Evolutionary conservation across 2,888 invertebrate genomes (phyloP).

Genomic region (Trimorus sp.): DNA sequence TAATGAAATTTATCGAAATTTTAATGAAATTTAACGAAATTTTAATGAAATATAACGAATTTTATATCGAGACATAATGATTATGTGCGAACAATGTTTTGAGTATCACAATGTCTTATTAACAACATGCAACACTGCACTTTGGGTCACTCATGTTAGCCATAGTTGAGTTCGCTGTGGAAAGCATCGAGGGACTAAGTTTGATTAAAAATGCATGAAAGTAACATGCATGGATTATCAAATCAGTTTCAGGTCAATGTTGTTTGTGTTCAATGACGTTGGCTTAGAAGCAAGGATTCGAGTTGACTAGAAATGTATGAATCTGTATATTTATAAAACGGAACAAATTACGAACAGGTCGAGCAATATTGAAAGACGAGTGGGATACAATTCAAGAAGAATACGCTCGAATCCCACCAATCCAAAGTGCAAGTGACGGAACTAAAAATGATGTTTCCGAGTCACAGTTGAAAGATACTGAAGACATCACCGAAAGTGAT

Average conservation of each 20-base stretch:
- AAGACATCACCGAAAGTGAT: not conserved
- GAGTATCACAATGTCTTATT: too few relatives aligned
- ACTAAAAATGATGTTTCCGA: not conserved
- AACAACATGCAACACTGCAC: not conserved
- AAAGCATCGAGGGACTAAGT: not conserved
- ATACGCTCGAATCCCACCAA: not conserved
- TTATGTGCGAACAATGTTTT: too few relatives aligned
- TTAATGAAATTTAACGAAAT: not conserved
- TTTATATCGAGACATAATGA: too few relatives aligned
- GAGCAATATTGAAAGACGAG: not conserved
- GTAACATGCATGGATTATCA: conserved; percentile 1
- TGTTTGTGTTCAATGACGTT: not conserved
- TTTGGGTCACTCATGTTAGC: not conserved
- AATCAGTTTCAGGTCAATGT: not conserved
- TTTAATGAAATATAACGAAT: too few relatives aligned
- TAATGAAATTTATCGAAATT: too few relatives aligned
- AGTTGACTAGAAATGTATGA: not conserved
- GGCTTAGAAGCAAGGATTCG: conserved; percentile 4
- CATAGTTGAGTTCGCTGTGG: not conserved
- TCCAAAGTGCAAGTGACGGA: not conserved
- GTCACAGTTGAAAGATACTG: not conserved
- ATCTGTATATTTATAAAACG: not conserved
- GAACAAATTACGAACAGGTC: not conserved
- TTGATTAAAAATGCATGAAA: not conserved
- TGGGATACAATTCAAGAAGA: not conserved